These are phyloP conservation scores for Epinephelus awoara DNA, from an alignment of 2,797 vertebrate genomes.

Conservation along the genomic window DNA sequence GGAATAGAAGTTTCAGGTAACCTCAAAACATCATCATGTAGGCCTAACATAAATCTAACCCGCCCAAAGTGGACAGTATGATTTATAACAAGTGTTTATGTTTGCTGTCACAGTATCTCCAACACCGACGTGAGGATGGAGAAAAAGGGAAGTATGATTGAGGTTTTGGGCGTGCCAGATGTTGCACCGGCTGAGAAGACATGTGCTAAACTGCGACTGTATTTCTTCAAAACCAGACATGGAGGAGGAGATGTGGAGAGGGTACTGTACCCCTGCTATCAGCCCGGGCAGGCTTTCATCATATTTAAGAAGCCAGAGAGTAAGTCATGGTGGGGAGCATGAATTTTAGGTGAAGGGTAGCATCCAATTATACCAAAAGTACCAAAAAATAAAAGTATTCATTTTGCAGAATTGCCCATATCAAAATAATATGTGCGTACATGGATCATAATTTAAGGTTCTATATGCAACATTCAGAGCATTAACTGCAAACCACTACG, in stretches of 20 bases:
- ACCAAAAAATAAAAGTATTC: no score
- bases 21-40: not conserved
- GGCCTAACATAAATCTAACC: no score
- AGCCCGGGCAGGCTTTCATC: conserved; percentile 64
- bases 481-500: no score
- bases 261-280: conserved; percentile 63
- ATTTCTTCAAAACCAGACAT: conserved; percentile 68
- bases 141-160: conserved; percentile 1
- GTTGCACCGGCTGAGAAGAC: not conserved
- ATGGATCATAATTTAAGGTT: no score
- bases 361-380: no score
- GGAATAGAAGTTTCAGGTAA: no score
- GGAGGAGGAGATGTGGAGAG: conserved; percentile 65
- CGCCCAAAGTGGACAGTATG: not conserved
- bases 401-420: no score
- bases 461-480: no score
- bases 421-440: no score
- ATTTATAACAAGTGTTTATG: not conserved
- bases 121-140: conserved; percentile 18
- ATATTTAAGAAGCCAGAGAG: conserved; percentile 62
- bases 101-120: not conserved
- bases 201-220: conserved; percentile 70
- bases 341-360: not conserved
- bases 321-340: conserved; percentile 26
- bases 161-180: conserved; percentile 63